Evolutionary conservation across 2,113 vertebrate genomes (phyloP).

Genomic region (Thymallus thymallus): DNA sequence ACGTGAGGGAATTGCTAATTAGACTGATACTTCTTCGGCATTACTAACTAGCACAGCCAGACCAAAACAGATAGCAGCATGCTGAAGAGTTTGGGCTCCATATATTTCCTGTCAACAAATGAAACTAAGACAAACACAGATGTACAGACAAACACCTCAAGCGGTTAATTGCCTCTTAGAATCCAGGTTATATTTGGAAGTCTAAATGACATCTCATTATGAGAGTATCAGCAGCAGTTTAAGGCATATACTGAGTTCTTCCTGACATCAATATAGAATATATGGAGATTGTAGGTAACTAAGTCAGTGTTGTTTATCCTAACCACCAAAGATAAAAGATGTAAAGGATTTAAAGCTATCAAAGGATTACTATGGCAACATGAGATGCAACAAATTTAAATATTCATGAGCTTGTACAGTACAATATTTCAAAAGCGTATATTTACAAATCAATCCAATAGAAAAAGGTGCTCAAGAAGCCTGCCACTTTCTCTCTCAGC

Average conservation of each 20-base stretch:
- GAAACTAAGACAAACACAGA: constrained; percentile 64
- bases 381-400: constrained; percentile 43
- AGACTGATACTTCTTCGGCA: constrained; percentile 67
- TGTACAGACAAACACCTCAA: constrained; percentile 49
- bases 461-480: constrained; percentile 48
- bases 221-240: background rate
- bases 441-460: constrained; percentile 74
- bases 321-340: constrained; percentile 31
- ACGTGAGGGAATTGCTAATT: constrained; percentile 72
- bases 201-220: background rate
- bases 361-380: constrained; percentile 42
- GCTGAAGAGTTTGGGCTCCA: constrained; percentile 45
- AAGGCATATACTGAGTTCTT: background rate
- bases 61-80: constrained; percentile 46
- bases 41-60: constrained; percentile 57
- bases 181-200: background rate
- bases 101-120: constrained; percentile 44
- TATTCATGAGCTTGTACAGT: constrained; percentile 61
- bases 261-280: background rate
- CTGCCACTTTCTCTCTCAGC: constrained; percentile 65
- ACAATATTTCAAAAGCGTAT: constrained; percentile 61
- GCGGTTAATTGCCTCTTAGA: background rate
- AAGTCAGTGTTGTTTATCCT: constrained; percentile 1
- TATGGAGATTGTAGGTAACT: background rate
- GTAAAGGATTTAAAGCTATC: constrained; percentile 8